These are phyloP conservation scores for Sturnira hondurensis DNA, from an alignment of 2,113 vertebrate genomes.

Conservation along the genomic window DNA sequence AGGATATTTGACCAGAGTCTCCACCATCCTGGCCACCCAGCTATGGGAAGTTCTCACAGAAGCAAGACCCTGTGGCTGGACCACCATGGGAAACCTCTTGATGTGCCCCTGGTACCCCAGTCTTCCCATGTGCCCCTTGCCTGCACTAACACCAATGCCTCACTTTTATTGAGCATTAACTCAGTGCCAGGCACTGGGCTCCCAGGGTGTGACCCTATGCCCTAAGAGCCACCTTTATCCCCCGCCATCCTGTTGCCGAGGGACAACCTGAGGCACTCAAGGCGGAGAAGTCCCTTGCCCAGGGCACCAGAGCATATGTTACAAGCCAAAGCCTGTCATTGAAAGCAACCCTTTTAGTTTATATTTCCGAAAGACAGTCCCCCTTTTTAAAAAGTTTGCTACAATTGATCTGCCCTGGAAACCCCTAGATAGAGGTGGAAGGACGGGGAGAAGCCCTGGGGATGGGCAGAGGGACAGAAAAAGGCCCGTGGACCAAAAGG, in stretches of 20 bases:
- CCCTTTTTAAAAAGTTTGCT: background rate
- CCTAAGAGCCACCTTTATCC: background rate
- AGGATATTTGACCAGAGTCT: background rate
- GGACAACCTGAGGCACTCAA: background rate
- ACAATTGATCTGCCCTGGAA: background rate
- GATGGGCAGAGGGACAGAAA: background rate
- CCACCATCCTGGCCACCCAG: no score
- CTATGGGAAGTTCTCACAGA: background rate
- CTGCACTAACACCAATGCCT: background rate
- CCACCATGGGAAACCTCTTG: background rate
- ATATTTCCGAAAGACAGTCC: background rate
- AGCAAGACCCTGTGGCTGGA: background rate
- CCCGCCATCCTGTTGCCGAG: background rate
- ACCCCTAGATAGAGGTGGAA: background rate
- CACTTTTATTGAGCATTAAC: background rate
- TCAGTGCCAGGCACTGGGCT: background rate
- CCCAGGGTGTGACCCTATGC: accelerated
- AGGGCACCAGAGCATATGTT: background rate
- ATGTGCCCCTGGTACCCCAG: background rate
- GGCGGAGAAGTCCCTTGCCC: background rate
- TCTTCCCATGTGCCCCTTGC: background rate
- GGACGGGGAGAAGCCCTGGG: background rate
- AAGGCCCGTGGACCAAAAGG: no score
- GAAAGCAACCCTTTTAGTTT: background rate
- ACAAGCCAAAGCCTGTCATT: background rate